Evolutionary conservation across 2,113 vertebrate genomes (phyloP), one percentile per base, ranked within the genome.

Genomic region (Colistium nudipinnis): DNA sequence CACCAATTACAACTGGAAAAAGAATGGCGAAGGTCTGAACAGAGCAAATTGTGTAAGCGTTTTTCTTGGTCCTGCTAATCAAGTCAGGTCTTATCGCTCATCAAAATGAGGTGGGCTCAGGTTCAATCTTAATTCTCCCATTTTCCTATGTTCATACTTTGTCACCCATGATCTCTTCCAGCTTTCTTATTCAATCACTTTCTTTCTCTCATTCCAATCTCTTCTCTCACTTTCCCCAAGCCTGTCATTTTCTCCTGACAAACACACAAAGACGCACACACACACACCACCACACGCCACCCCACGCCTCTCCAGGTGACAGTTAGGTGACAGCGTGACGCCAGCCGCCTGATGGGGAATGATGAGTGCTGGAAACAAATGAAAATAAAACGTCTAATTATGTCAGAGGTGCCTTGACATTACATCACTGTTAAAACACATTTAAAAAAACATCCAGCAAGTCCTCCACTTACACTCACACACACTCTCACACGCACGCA

Each of bases 311-410:
- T 80, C 56, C 67, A 63, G 76, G 79, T 87, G 87, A 89, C 86
- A 87, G 71, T 72, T 72, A 70, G 31, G 83, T 85, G 86, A 88
- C 84, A 81, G 82, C 57, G 36, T 77, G 82, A 87, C 67, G 48
- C 74, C 67, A 64, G 80, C 55, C 44, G 68, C 66, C 78, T 87
- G 85, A 92, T 85, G 82, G 81, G 77, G 76, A 90, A 81, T 83
- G 88, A 88, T 87, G 90, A 88, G 74, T 74, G 81, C 82, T 75
- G 81, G 85, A 88, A 89, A 90, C 87, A 88, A 91, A 91, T 90
- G 89, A 90, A 92, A 93, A 92, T 89, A 89, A 90, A 91, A 88
- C 70, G 65, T 80, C 85, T 89, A 91, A 92, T 92, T 91, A 91
- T 90, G 85, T 90, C 84, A 81, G 76, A 69, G 88, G 82, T 67